Percentiles rank a stretch among this genome's conserved stretches.
Conservation (phyloP, 1,140 invertebrate genomes). For the Trichomalopsis sarcophagae region DNA sequence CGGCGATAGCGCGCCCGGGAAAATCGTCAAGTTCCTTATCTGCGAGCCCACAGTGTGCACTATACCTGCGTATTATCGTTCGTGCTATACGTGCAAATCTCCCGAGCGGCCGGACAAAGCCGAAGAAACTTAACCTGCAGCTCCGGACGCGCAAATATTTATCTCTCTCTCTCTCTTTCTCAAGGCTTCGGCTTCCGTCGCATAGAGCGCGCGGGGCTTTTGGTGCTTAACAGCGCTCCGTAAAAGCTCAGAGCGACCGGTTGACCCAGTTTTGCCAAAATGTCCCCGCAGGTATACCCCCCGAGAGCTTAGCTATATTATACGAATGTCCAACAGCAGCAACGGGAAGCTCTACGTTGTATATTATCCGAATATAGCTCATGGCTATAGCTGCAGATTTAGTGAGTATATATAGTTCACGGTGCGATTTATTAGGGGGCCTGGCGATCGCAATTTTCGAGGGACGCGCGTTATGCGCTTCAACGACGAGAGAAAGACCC, state of each 20-base stretch:
- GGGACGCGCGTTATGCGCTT: neutral
- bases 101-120: neutral
- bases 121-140: neutral
- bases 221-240: constrained; percentile 55
- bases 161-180: neutral
- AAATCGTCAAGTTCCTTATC: neutral
- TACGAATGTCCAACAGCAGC: neutral
- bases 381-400: neutral
- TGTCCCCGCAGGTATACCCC: neutral
- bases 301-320: neutral
- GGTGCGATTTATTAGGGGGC: neutral
- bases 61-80: neutral
- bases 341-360: neutral
- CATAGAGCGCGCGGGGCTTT: constrained; percentile 6
- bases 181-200: neutral
- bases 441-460: neutral
- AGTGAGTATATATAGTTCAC: neutral
- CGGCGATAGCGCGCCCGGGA: too few relatives aligned
- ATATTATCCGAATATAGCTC: neutral
- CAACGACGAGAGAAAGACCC: neutral
- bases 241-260: constrained; percentile 46
- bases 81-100: neutral
- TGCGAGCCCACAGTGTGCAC: neutral
- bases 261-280: constrained; percentile 60
- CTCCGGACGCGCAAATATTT: neutral